These are phyloP conservation scores for Limnodromus scolopaceus DNA, from an alignment of 2,797 vertebrate species.

Conservation along the genomic window DNA sequence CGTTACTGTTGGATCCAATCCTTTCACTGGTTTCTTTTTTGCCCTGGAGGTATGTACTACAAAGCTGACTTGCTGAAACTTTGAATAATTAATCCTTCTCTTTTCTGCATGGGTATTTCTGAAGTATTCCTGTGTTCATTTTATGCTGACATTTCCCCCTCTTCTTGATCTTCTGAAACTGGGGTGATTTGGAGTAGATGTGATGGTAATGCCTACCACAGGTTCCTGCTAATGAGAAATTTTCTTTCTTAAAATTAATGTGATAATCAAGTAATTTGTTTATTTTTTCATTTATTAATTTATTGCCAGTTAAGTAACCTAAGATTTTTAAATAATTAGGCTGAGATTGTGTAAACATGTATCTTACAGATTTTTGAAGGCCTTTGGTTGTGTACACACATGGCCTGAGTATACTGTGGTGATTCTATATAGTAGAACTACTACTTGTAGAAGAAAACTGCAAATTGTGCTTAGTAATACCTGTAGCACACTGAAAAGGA, in stretches of 20 bases:
- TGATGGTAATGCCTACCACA: not conserved
- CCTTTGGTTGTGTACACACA: not conserved
- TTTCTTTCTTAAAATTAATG: not conserved
- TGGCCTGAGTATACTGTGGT: not conserved
- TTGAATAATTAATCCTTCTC: not conserved
- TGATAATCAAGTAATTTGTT: not conserved
- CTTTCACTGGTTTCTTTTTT: conserved; percentile 96
- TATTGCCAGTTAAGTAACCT: not conserved
- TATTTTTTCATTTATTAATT: not conserved
- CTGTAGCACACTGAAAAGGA: not conserved
- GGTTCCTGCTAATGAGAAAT: not conserved
- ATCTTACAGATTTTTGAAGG: not conserved
- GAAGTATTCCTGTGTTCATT: not conserved
- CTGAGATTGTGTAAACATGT: not conserved
- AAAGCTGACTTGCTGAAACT: not conserved
- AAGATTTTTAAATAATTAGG: not conserved
- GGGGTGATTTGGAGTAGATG: not conserved
- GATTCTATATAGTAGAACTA: not conserved
- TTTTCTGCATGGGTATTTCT: not conserved
- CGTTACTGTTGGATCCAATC: conserved; percentile 92
- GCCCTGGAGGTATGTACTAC: conserved; percentile 89
- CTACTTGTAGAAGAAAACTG: not conserved
- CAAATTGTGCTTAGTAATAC: not conserved
- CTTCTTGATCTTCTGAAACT: not conserved
- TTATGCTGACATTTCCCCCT: not conserved